These are phyloP conservation scores for Platycheirus rosarum DNA, from an alignment of 2,888 invertebrate genomes.

Conservation along the genomic window DNA sequence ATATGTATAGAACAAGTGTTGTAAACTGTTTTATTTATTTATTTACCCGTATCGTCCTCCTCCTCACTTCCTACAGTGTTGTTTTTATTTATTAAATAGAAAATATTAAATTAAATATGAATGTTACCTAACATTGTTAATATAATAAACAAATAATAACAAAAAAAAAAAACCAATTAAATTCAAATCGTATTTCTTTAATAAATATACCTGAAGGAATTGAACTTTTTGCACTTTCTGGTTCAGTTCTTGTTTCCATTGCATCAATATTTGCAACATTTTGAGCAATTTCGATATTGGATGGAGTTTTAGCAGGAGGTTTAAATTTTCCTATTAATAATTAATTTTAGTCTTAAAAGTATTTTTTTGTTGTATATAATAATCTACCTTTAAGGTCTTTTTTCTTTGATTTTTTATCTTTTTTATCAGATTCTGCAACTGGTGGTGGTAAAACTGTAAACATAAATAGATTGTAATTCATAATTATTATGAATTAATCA, in stretches of 20 bases:
- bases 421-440: conserved; percentile 79
- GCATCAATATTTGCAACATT: conserved; percentile 33
- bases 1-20: too few species aligned
- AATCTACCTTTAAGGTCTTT: conserved; percentile 78
- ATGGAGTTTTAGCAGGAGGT: conserved; percentile 1
- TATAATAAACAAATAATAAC: too few species aligned
- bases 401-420: conserved; percentile 79
- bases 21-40: conserved; percentile 39
- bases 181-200: too few species aligned
- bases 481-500: too few species aligned
- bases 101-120: too few species aligned
- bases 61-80: conserved; percentile 80
- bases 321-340: conserved; percentile 29
- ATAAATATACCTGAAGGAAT: conserved; percentile 74
- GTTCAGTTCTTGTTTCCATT: conserved; percentile 59
- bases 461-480: too few species aligned
- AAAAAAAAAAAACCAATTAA: too few species aligned
- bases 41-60: conserved; percentile 81
- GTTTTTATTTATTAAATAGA: neutral
- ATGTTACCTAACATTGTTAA: too few species aligned
- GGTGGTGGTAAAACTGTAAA: conserved; percentile 82
- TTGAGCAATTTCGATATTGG: conserved; percentile 60
- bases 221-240: conserved; percentile 78
- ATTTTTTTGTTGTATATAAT: neutral
- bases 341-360: neutral